Base-by-base conservation (phyloP, 2,797 vertebrate species). In the Cyclopterus lumpus region DNA sequence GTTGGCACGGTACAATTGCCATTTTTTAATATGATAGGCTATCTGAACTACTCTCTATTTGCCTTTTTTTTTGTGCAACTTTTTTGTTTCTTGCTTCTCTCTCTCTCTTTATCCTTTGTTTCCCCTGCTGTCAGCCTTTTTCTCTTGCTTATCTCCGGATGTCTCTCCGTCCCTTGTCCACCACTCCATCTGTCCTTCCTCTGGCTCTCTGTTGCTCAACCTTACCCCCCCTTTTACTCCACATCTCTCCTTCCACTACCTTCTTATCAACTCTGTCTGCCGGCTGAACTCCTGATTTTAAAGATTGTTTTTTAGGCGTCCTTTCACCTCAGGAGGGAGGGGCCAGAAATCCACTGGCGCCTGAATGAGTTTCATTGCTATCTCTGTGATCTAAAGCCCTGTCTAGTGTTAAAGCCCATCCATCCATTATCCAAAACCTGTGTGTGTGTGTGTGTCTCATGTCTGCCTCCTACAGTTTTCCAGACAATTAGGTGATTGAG, bases 401-500 rank as follows among this genome's bases (percentile, higher is more conserved):
- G 83, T 81, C 85, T 86, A 63, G 71, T 70, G 73, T 40, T 93
- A 86, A 91, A 91, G 85, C 84, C 84, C 80, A 81, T 87, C 88
- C 79, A 87, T 90, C 77, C 72, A 53, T 90, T 87, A 89, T 89
- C 79, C 71, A 76, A 71, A 82, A 73, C 67, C 81, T 61, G 44
- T 55, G 60, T 80, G 58, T 32, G 55, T 36, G 28, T 42, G 7
- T 5, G 36, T 22, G 14, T 16, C n/a, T n/a, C n/a, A 72, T 44
- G 73, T 79, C 83, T 86, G 74, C 86, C 78, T 89, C 71, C 61
- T 61, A 69, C 64, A 77, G 90, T 89, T 89, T 93, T 91, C 84
- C 88, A 84, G 82, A 67, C 85, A 87, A 92, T 92, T 90, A 92
- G 83, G 66, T 90, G 70, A 91, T 87, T 88, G 79, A 88, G 72